A percentile compares a stretch with the other conserved stretches of the same genome.
phyloP scores from a whole-genome alignment of 2,888 invertebrate genomes.

The Eupsilia transversa region DNA sequence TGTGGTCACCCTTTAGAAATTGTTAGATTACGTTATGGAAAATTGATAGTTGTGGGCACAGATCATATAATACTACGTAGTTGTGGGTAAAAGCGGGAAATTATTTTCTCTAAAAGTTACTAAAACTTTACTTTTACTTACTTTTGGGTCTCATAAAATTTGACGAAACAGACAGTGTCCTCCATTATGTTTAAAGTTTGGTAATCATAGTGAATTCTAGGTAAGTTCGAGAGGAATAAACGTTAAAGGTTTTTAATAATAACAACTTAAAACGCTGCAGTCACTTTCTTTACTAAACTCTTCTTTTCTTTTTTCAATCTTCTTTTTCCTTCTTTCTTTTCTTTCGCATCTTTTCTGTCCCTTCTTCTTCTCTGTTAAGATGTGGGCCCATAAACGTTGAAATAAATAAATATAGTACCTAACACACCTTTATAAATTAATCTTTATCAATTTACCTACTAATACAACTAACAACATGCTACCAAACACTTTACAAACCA shows the following conservation, averaged over 20 bases:
- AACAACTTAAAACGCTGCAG: no score
- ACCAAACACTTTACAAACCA: slow-evolving; percentile 9
- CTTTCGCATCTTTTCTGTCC: not conserved
- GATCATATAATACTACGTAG: no score
- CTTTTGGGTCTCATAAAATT: not conserved
- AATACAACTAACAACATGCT: slow-evolving; percentile 1
- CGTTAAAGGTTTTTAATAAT: no score
- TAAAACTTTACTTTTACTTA: not conserved
- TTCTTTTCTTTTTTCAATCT: no score
- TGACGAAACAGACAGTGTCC: no score
- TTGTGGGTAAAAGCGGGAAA: not conserved
- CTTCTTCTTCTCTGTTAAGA: not conserved
- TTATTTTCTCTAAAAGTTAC: not conserved
- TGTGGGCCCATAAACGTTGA: not conserved
- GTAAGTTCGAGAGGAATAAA: no score
- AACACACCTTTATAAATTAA: not conserved
- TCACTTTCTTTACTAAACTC: no score
- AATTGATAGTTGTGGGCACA: not conserved
- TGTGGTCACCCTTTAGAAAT: slow-evolving; percentile 14
- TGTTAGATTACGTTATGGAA: slow-evolving; percentile 11
- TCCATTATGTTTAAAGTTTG: not conserved
- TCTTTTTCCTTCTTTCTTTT: not conserved
- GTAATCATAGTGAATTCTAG: no score
- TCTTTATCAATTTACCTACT: not conserved
- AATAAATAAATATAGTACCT: not conserved